Evolutionary conservation across 2,888 invertebrate species (phyloP), one percentile per base, ranked within the genome.

Genomic region (Drosophila flavopinicola): DNA sequence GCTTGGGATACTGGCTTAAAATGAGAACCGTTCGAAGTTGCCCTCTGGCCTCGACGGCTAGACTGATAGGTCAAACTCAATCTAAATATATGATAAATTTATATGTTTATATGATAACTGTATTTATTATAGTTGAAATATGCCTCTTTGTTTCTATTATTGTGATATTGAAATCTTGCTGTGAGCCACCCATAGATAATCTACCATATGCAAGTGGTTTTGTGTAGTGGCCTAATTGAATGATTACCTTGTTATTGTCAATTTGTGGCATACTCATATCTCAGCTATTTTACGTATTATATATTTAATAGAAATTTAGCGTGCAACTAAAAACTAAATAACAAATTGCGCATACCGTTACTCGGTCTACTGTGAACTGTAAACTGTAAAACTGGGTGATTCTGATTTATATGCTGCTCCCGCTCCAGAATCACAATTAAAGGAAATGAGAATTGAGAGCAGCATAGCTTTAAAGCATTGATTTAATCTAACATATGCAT

Each of bases 231-330:
- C 70, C 75, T 74, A 86, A 86, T 88, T 86, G 86, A 75, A 86
- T 85, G 75, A 86, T 86, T 86, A 78, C 78, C 79, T 79, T 83
- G 85, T 75, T 78, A 83, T 80, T 75, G 85, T 83, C 78, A 75
- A 80, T 85, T 85, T 79, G 66, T 65, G 74, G 61, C 44, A 33
- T 29, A 42, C 54, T 53, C 54, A 54, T 64, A 75, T 77, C 69
- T 82, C 66, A 75, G 70, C 84, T 70, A 74, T 85, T 83, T 85
- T 70, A 80, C 65, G 49, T 84, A 71, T 75, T 74, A 74, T 74
- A 77, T 67, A 75, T 75, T 66, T 77, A 69, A 75, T 69, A 63
- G 38, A 61, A 68, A 57, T 63, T 60, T 60, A 71, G 72, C 61
- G 44, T 47, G 49, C 44, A 65, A 45, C 58, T 47, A 63, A 67